These are phyloP conservation scores for Lepilemur septentrionalis DNA, from an alignment of 2,797 vertebrate species.

Conservation along the genomic window DNA sequence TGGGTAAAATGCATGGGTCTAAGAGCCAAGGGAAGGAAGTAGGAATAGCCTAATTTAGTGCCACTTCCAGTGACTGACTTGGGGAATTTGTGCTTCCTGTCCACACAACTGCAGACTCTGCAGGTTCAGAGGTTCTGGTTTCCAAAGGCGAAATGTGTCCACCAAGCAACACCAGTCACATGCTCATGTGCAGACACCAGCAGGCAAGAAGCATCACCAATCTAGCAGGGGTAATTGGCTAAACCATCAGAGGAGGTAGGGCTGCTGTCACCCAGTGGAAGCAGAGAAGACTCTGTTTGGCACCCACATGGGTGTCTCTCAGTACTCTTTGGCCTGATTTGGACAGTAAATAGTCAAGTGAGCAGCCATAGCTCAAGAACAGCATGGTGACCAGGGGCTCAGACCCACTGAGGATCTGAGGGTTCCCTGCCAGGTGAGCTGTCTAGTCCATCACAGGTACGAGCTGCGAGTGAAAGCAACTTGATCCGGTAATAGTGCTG, in stretches of 20 bases:
- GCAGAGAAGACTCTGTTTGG: neutral
- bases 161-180: neutral
- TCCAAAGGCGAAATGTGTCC: neutral
- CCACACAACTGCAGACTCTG: neutral
- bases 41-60: neutral
- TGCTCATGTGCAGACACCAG: neutral
- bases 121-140: neutral
- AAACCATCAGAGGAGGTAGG: neutral
- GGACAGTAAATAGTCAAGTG: neutral
- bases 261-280: neutral
- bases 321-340: neutral
- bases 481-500: too few relatives aligned
- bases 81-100: neutral
- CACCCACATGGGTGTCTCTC: neutral
- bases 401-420: neutral
- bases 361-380: neutral
- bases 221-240: too few relatives aligned
- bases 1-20: neutral
- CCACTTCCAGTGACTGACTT: neutral
- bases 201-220: neutral
- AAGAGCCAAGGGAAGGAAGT: neutral
- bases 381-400: neutral
- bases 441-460: neutral
- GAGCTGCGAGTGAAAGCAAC: neutral
- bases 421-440: neutral